phyloP scores from a whole-genome alignment of 2,113 vertebrate genomes.

The Paradisaea rubra region DNA sequence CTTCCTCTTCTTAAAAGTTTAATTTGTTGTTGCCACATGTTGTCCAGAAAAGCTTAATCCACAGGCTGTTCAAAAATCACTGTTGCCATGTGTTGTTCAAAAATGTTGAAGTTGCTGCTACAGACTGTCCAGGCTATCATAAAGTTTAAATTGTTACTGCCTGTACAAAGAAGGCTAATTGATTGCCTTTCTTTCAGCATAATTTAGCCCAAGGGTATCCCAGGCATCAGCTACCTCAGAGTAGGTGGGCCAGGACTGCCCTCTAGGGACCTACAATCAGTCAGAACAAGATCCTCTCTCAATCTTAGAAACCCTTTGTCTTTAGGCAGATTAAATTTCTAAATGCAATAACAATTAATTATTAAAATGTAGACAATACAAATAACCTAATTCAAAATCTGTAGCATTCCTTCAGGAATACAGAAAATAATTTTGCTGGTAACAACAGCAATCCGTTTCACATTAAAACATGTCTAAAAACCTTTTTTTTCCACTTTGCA shows the following conservation, averaged over 20 bases:
- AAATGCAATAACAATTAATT: background rate
- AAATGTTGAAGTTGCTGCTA: background rate
- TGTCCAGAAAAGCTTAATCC: background rate
- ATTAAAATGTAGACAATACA: background rate
- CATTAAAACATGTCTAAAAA: background rate
- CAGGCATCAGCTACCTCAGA: background rate
- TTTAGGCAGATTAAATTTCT: background rate
- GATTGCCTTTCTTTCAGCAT: background rate
- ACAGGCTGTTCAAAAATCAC: background rate
- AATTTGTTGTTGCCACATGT: background rate
- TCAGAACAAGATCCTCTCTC: background rate
- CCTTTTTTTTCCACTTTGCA: background rate
- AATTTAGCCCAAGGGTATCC: background rate
- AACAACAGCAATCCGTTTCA: background rate
- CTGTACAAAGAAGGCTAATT: background rate
- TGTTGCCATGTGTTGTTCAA: background rate
- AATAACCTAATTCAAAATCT: background rate
- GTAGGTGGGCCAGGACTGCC: background rate
- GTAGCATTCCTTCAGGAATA: background rate
- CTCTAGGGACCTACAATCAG: background rate
- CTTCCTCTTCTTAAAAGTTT: background rate
- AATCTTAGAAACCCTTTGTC: background rate
- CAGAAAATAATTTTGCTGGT: background rate
- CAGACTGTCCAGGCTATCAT: too few species aligned
- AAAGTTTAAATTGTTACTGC: background rate